Percentiles rank a stretch among this genome's conserved stretches.
Evolutionary conservation across 2,888 invertebrate species (phyloP).

Genomic region (Isoperla grammatica): DNA sequence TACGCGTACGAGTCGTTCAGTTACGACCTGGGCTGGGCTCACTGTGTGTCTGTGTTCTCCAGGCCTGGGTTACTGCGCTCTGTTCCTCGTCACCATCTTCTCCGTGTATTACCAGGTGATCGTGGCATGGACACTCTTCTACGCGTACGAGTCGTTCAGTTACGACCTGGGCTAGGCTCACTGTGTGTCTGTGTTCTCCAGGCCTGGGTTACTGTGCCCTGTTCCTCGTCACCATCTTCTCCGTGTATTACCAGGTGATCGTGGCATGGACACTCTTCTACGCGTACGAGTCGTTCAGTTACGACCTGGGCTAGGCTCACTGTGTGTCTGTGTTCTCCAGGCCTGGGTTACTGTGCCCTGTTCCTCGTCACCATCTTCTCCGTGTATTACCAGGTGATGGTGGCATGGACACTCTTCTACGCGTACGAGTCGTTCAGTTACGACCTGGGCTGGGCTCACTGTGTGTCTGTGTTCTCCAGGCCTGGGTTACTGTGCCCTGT

Average conservation of each 20-base stretch:
- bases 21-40: constrained; percentile 37
- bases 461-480: too few relatives aligned
- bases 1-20: constrained; percentile 45
- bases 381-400: too few relatives aligned
- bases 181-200: too few relatives aligned
- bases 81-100: constrained; percentile 45
- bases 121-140: constrained; percentile 49
- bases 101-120: constrained; percentile 50
- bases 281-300: constrained; percentile 42
- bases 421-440: too few relatives aligned
- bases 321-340: too few relatives aligned
- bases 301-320: constrained; percentile 37
- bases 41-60: too few relatives aligned
- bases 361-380: too few relatives aligned
- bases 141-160: constrained; percentile 44
- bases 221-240: constrained; percentile 45
- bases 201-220: constrained; percentile 51
- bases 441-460: too few relatives aligned
- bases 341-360: too few relatives aligned
- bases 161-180: constrained; percentile 37
- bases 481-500: constrained; percentile 49
- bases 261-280: constrained; percentile 50
- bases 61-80: constrained; percentile 51
- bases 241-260: constrained; percentile 49
- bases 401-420: too few relatives aligned